These are phyloP conservation scores for Sarcophilus harrisii DNA, from an alignment of 2,797 vertebrate genomes.

Conservation along the genomic window DNA sequence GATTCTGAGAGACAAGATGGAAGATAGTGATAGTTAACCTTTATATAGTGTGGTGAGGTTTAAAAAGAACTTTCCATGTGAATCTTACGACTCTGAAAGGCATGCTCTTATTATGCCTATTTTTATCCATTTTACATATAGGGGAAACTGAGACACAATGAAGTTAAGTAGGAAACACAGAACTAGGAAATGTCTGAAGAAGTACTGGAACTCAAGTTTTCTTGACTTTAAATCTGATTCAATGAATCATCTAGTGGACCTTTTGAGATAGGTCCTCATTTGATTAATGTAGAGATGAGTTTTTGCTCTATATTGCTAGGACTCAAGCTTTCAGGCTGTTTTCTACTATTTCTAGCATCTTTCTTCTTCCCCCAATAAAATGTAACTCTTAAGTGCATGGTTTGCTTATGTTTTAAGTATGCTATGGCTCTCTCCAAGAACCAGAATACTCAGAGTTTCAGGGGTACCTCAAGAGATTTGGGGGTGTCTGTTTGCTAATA, in stretches of 20 bases:
- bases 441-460: background rate
- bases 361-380: background rate
- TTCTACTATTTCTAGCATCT: background rate
- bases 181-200: background rate
- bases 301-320: background rate
- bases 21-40: background rate
- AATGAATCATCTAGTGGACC: background rate
- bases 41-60: background rate
- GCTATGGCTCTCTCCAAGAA: background rate
- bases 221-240: background rate
- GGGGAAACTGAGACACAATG: background rate
- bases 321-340: background rate
- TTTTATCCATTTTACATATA: background rate
- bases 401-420: background rate
- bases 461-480: background rate
- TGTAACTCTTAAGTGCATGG: background rate
- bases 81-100: background rate
- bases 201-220: background rate
- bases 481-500: background rate
- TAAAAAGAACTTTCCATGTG: background rate
- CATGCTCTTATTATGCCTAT: background rate
- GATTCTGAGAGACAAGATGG: background rate
- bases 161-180: background rate
- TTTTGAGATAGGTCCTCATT: background rate
- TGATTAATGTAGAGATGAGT: background rate